phyloP scores from a whole-genome alignment of 2,888 invertebrate species.

The Chrysolina oricalcia region DNA sequence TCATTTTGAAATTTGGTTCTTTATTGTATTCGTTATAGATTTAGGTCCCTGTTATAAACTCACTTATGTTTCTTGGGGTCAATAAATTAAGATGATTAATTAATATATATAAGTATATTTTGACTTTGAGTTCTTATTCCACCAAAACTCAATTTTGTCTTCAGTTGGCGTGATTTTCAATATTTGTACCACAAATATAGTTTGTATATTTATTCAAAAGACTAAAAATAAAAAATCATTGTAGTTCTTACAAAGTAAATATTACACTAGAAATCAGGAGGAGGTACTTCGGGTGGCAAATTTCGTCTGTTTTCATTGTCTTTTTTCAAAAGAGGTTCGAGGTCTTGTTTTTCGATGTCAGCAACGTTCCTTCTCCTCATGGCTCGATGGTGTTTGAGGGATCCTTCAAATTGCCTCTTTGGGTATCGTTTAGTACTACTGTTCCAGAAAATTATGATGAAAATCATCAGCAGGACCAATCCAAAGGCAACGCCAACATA shows the following conservation, averaged over 20 bases:
- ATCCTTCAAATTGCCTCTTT: conserved; percentile 46
- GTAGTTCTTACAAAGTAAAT: conserved; percentile 46
- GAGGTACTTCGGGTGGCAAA: conserved; percentile 57
- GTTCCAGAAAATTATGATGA: conserved; percentile 55
- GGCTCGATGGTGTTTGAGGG: conserved; percentile 49
- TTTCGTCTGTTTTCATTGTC: conserved; percentile 26
- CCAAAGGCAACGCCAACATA: conserved; percentile 62
- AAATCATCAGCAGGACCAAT: conserved; percentile 52
- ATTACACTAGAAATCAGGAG: conserved; percentile 57
- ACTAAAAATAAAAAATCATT: conserved; percentile 38
- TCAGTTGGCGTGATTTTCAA: too few relatives aligned
- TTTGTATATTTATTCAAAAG: conserved; percentile 31
- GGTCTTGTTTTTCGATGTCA: conserved; percentile 51
- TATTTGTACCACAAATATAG: background rate
- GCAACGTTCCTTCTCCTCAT: conserved; percentile 37
- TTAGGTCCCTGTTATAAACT: too few relatives aligned
- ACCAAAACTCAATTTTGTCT: too few relatives aligned
- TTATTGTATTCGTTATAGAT: too few relatives aligned
- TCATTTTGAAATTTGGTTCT: too few relatives aligned
- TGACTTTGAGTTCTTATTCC: too few relatives aligned
- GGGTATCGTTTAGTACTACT: conserved; percentile 36
- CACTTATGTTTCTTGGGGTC: too few relatives aligned
- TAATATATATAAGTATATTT: too few relatives aligned
- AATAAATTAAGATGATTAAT: too few relatives aligned
- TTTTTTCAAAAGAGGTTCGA: conserved; percentile 49